Evolutionary conservation across 2,888 invertebrate species (phyloP).

Genomic region (Neoscelio sp.): DNA sequence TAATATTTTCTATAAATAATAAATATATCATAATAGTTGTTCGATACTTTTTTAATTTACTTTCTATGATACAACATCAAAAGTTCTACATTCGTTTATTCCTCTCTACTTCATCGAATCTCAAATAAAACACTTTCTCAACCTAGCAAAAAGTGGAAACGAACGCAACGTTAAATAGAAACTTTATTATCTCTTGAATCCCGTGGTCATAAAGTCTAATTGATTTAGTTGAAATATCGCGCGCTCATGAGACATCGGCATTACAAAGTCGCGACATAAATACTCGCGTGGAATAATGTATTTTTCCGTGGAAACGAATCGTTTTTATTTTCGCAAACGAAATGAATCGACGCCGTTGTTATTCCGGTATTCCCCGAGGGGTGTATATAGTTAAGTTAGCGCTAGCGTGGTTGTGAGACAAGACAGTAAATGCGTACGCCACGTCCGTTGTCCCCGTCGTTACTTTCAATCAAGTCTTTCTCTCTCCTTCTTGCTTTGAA

Average conservation of each 20-base stretch:
- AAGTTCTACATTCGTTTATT: constrained; percentile 13
- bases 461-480: constrained; percentile 77
- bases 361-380: constrained; percentile 46
- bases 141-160: not conserved
- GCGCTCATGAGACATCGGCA: constrained; percentile 31
- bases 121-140: constrained; percentile 51
- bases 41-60: too few relatives aligned
- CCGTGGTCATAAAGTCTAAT: constrained; percentile 55
- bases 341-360: constrained; percentile 51
- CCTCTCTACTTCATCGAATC: constrained; percentile 44
- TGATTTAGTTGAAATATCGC: constrained; percentile 48
- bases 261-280: constrained; percentile 45
- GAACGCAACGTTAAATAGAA: constrained; percentile 20
- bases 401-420: constrained; percentile 64
- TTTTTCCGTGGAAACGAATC: constrained; percentile 35
- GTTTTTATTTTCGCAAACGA: constrained; percentile 50
- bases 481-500: constrained; percentile 36
- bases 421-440: constrained; percentile 75
- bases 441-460: constrained; percentile 73
- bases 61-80: not conserved
- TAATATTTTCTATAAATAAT: too few relatives aligned
- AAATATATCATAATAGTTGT: too few relatives aligned
- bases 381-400: constrained; percentile 70
- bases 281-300: constrained; percentile 40
- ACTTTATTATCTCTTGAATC: constrained; percentile 39